These are phyloP conservation scores for Corbicula japonica DNA, from an alignment of 2,888 invertebrate species.

Conservation along the genomic window DNA sequence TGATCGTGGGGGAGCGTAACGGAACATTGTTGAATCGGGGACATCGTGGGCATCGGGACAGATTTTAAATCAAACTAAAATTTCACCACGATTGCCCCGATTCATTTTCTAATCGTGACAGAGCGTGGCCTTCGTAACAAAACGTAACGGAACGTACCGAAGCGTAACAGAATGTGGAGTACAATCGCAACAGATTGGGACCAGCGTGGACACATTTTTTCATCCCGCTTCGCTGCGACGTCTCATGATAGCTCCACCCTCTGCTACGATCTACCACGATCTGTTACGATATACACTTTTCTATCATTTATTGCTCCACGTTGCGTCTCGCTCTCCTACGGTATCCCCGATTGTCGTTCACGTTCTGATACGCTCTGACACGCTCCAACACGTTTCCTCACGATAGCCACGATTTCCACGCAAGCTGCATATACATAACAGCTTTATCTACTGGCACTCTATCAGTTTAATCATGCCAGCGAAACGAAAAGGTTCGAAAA, in stretches of 20 bases:
- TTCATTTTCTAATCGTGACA: no score
- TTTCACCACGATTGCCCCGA: no score
- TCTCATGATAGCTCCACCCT: conserved; percentile 1
- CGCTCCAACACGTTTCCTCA: conserved; percentile 4
- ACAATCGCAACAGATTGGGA: conserved; percentile 1
- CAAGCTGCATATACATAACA: conserved; percentile 4
- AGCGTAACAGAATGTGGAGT: conserved; percentile 1
- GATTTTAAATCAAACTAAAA: no score
- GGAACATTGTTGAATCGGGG: no score
- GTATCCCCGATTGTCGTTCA: conserved; percentile 15
- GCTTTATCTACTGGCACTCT: conserved; percentile 2
- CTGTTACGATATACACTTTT: conserved; percentile 4
- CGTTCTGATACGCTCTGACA: conserved; percentile 18
- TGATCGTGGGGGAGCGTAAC: no score
- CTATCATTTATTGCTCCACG: conserved; percentile 4
- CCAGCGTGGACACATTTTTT: conserved; percentile 4
- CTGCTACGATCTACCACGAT: conserved; percentile 2
- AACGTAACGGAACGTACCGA: no score
- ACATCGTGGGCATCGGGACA: no score
- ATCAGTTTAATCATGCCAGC: conserved; percentile 4
- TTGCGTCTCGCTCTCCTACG: conserved; percentile 2
- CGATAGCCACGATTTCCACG: conserved; percentile 2
- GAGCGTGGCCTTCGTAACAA: no score
- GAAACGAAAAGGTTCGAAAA: conserved; percentile 1
- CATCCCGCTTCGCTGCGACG: conserved; percentile 4